phyloP scores from a whole-genome alignment of 2,797 vertebrate genomes.

The Rhinichthys osculus region DNA sequence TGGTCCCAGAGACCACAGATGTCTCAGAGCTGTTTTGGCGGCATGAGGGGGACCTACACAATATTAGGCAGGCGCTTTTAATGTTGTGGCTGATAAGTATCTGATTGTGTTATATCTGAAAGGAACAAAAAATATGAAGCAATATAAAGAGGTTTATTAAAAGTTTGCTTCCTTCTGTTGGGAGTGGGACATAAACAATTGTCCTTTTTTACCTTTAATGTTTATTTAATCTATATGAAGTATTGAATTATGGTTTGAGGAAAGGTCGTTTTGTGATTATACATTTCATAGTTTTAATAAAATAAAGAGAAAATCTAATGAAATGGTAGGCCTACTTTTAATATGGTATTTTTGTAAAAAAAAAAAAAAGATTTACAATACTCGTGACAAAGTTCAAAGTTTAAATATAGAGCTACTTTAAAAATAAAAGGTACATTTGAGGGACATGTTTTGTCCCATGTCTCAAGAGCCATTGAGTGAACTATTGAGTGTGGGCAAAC shows the following conservation, averaged over 20 bases:
- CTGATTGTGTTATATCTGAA: not conserved
- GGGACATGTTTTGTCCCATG: constrained; percentile 15
- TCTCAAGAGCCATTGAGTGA: constrained; percentile 1
- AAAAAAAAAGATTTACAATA: not conserved
- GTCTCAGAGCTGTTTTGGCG: not conserved
- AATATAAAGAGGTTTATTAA: not conserved
- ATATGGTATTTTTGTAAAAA: not conserved
- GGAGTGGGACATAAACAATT: not conserved
- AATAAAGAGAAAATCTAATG: not conserved
- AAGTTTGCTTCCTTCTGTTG: too few species aligned
- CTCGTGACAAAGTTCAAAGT: not conserved
- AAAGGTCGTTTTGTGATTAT: not conserved
- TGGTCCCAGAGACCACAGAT: too few species aligned
- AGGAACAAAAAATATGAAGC: not conserved
- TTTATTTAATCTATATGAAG: not conserved
- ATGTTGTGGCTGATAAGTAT: not conserved
- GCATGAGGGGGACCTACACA: not conserved
- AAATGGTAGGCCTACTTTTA: constrained; percentile 4
- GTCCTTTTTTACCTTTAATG: not conserved
- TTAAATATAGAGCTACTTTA: not conserved
- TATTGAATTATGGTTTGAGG: not conserved
- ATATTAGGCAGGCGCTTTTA: not conserved
- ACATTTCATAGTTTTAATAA: not conserved
- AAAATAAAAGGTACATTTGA: constrained; percentile 7
- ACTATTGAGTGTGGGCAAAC: constrained; percentile 1